Conservation (phyloP, 2,888 invertebrate species). For the Apocheima hispidaria region DNA sequence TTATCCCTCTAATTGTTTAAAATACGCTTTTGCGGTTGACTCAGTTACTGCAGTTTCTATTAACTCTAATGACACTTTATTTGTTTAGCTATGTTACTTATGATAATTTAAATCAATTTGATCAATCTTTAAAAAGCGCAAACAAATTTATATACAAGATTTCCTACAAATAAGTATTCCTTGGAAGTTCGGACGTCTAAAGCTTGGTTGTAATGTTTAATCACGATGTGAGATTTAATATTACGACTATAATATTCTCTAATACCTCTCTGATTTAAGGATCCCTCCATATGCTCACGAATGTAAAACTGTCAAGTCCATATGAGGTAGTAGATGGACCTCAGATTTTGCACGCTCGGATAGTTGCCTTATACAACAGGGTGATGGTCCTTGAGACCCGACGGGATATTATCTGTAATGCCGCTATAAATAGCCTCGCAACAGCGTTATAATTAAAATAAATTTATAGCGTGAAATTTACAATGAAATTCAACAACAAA, state of each 20-base stretch:
- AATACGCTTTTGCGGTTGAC: slow-evolving; percentile 29
- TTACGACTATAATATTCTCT: background rate
- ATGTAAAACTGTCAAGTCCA: slow-evolving; percentile 39
- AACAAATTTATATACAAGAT: background rate
- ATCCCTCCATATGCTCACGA: slow-evolving; percentile 17
- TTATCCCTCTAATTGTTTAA: slow-evolving; percentile 29
- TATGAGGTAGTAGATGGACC: slow-evolving; percentile 55
- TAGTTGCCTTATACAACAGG: slow-evolving; percentile 53
- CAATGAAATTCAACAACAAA: no score
- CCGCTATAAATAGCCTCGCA: slow-evolving; percentile 11
- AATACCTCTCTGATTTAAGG: slow-evolving; percentile 4
- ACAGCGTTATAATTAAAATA: no score
- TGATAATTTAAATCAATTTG: background rate
- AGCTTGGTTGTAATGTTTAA: background rate
- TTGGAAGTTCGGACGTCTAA: background rate
- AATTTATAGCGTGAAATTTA: no score
- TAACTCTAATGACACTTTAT: slow-evolving; percentile 9
- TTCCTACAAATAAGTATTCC: background rate
- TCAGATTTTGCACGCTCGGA: slow-evolving; percentile 57
- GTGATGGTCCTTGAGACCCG: slow-evolving; percentile 14
- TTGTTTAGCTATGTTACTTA: slow-evolving; percentile 6
- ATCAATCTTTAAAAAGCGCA: background rate
- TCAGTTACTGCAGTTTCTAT: slow-evolving; percentile 25
- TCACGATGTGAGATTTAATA: background rate
- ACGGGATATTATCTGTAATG: slow-evolving; percentile 14